phyloP scores from a whole-genome alignment of 30 jellyfish, hydroid and myxozoan genomes.

The Nemopilema nomurai region DNA sequence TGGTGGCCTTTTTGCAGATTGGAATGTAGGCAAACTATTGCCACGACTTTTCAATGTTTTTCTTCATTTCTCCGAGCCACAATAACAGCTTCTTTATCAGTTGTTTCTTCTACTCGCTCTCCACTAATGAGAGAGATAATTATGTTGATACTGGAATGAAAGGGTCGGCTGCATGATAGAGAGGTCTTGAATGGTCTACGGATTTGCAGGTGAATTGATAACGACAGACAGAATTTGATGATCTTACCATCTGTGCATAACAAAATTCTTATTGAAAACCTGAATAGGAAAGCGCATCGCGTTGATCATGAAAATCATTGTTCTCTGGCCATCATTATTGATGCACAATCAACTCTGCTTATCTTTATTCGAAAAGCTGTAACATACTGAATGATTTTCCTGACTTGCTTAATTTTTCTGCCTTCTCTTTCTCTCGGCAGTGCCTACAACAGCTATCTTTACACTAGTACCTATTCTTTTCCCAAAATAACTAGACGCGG shows the following conservation, averaged over 20 bases:
- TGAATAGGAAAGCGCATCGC: not conserved
- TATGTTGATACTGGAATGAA: slow-evolving; percentile 29
- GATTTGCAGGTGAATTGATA: slow-evolving; percentile 26
- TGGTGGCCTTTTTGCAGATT: slow-evolving; percentile 31
- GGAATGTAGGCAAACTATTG: slow-evolving; percentile 18
- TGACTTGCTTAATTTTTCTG: not conserved
- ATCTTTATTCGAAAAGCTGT: slow-evolving; percentile 1
- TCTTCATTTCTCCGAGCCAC: not conserved
- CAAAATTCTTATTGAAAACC: slow-evolving; percentile 6
- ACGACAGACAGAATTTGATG: slow-evolving; percentile 18
- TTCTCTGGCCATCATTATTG: slow-evolving; percentile 8
- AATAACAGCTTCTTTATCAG: slow-evolving; percentile 17
- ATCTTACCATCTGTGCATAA: slow-evolving; percentile 50
- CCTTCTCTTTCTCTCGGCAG: not conserved
- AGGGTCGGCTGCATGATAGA: slow-evolving; percentile 40
- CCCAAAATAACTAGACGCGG: not conserved
- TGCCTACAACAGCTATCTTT: not conserved
- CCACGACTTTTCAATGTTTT: slow-evolving; percentile 30
- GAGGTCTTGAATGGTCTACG: slow-evolving; percentile 1
- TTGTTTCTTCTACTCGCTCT: slow-evolving; percentile 3
- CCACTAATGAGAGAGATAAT: slow-evolving; percentile 12
- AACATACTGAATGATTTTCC: not conserved
- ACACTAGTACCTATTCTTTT: not conserved
- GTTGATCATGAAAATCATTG: slow-evolving; percentile 14
- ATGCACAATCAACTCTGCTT: slow-evolving; percentile 5